Percentiles rank a stretch among this genome's conserved stretches.
phyloP scores from a whole-genome alignment of 2,113 vertebrate species.

The Cebidichthys violaceus region DNA sequence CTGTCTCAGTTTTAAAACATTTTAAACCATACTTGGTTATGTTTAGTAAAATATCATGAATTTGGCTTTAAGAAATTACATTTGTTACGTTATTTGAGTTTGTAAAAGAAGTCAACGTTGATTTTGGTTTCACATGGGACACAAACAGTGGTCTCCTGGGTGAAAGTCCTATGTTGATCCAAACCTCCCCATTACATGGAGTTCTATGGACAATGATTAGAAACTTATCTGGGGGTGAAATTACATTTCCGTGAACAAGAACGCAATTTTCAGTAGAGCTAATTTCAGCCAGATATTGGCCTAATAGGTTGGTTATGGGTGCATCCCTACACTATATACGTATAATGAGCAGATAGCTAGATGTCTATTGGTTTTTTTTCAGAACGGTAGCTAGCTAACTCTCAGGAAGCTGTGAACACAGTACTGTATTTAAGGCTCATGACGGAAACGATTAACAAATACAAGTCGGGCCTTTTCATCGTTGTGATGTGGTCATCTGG shows the following conservation, averaged over 20 bases:
- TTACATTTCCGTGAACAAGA: neutral
- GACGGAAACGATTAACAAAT: constrained; percentile 46
- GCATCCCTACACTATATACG: constrained; percentile 49
- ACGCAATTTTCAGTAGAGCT: neutral
- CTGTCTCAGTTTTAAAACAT: neutral
- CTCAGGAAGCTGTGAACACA: constrained; percentile 80
- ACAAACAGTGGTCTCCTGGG: neutral
- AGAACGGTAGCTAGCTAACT: constrained; percentile 76
- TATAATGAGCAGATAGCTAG: constrained; percentile 75
- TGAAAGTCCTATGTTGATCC: neutral
- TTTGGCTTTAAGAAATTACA: neutral
- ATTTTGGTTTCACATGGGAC: neutral
- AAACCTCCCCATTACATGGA: neutral
- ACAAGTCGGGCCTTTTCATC: neutral
- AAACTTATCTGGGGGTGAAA: neutral
- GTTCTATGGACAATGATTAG: neutral
- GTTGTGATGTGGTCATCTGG: neutral
- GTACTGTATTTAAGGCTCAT: constrained; percentile 76
- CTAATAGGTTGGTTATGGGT: constrained; percentile 20
- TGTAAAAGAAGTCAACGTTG: neutral
- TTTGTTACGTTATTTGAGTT: neutral
- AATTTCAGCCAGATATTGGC: neutral
- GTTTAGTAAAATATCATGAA: neutral
- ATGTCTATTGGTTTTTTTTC: constrained; percentile 60
- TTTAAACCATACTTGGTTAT: too few relatives aligned